These are phyloP conservation scores for Drosophila nigricruria DNA, from an alignment of 2,888 invertebrate genomes.

Conservation along the genomic window DNA sequence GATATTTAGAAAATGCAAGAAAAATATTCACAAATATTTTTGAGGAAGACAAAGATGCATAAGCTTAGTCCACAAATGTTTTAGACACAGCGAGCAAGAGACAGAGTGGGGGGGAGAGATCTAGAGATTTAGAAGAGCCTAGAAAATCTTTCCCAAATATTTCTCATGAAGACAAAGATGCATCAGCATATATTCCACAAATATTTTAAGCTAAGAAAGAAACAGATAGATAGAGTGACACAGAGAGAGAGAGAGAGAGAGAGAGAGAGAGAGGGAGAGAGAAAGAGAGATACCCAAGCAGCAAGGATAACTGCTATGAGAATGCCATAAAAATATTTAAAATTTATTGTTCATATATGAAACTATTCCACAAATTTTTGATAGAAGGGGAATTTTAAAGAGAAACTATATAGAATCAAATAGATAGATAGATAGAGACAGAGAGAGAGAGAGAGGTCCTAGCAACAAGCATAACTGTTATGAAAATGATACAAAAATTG, in stretches of 20 bases:
- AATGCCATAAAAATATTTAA: background rate
- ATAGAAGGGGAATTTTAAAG: too few species aligned
- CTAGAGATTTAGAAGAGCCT: background rate
- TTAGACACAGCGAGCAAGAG: too few species aligned
- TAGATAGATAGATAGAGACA: too few species aligned
- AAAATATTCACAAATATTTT: too few species aligned
- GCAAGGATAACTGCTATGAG: too few species aligned
- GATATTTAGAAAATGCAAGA: too few species aligned
- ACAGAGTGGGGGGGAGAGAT: background rate
- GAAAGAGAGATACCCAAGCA: background rate
- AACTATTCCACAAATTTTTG: background rate
- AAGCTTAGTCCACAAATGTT: too few species aligned
- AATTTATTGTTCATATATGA: background rate
- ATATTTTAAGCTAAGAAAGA: background rate
- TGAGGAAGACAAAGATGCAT: too few species aligned
- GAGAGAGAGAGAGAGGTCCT: too few species aligned
- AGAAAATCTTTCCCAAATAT: conserved; percentile 4
- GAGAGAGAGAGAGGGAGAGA: background rate
- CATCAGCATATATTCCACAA: background rate
- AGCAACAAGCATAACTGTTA: too few species aligned
- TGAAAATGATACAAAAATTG: too few species aligned
- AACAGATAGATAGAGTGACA: background rate
- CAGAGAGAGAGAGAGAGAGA: background rate
- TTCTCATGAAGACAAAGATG: background rate
- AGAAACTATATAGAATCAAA: background rate